Evolutionary conservation across 2,888 invertebrate genomes (phyloP), one percentile per base, ranked within the genome.

Genomic region (Matsumyia berberina): DNA sequence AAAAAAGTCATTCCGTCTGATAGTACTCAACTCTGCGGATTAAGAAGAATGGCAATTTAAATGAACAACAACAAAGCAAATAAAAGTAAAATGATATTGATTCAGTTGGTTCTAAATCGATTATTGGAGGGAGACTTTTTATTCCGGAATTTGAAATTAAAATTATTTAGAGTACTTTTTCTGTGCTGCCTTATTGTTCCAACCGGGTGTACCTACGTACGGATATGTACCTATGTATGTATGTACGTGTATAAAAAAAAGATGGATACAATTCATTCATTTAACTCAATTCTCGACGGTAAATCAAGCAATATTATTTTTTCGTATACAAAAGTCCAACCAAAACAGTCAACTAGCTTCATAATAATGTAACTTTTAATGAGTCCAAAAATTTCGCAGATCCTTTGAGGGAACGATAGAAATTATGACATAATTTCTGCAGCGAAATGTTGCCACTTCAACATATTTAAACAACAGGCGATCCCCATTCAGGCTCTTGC

Each of bases 381-480:
- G 19, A 74, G 37, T 24, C 6, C 35, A 53, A 35, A 35, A 64
- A 44, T 46, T 35, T n/a, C n/a, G 29, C 17, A 44, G 35, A 35
- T 33, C 33, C 15, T 37, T 11, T 53, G 31, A 37, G 17, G 39
- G 35, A 55, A 17, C 8, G 12, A 44, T 44, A 35, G 8, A 35
- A 57, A 57, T 31, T 55, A 64, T 57, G 55, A 64, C 74, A 57
- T 66, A 46, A 55, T 74, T 74, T 64, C 39, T 57, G 66, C 53
- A 64, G 42, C 60, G 53, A 55, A 74, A 64, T 46, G 49, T 44
- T 66, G 17, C 19, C 39, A 57, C 64, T 46, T 58, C 42, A 66
- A 72, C 64, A 33, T 70, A 49, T 57, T 78, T 53, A 49, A 62
- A 73, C 55, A 62, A 70, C 55, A 57, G 53, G 31, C 62, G 39